Evolutionary conservation across 2,888 invertebrate species (phyloP), one percentile per base, ranked within the genome.

Genomic region (Laspeyria flexula): DNA sequence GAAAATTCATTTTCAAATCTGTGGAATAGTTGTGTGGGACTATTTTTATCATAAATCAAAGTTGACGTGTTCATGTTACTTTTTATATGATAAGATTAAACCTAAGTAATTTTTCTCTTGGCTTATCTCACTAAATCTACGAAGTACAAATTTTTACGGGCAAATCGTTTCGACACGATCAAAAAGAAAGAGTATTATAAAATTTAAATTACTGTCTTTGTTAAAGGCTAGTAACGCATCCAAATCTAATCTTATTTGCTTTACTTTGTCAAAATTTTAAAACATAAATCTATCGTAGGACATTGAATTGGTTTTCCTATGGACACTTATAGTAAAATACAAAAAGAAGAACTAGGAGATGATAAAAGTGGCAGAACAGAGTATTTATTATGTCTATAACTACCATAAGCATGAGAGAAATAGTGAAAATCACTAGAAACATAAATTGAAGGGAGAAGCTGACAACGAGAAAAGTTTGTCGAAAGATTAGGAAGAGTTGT

Each of bases 401-500:
- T n/a, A 34, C 11, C 30, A 21, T 5, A 25, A 40, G 39, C 33
- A 6, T 27, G 35, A 65, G 39, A 48, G 45, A 53, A 58, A 45
- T 54, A 54, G 41, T 43, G 43, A 52, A 46, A 52, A 46, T 29
- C 38, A 60, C 43, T 52, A 46, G 40, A 34, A 45, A 57, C 40
- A 68, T 43, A 68, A 50, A 48, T 51, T 40, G 21, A 42, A 54
- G 43, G 18, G 10, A 9, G 9, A 31, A 31, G 43, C 16, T 16
- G 44, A 47, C 44, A 53, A 44, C 37, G 35, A 52, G 46, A 45
- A 56, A 64, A 85, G 79, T 85, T 84, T 77, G 69, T 70, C 63
- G 67, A 65, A 71, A 79, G 81, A 85, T 87, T 81, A 86, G 72
- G 75, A 74, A 78, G 71, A 85, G 71, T 78, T 83, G 75, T 80